Conservation (phyloP, 2,113 vertebrate species). For the Irena cyanogastra region DNA sequence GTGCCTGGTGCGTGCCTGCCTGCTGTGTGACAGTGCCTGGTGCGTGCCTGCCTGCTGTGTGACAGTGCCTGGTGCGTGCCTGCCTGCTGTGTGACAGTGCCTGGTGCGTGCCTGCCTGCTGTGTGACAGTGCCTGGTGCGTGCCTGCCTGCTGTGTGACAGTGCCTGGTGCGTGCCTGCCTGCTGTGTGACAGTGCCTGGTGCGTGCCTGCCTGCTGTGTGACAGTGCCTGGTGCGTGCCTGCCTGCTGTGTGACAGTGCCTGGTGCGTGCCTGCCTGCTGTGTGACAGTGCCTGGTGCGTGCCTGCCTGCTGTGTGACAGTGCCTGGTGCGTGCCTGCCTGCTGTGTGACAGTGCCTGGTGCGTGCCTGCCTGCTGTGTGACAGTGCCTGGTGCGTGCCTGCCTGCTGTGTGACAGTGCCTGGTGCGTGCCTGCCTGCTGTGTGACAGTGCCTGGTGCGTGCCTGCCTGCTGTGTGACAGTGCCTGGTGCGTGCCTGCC, state of each 20-base stretch:
- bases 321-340: not conserved
- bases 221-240: not conserved
- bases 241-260: not conserved
- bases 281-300: not conserved
- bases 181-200: fast-evolving
- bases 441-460: not conserved
- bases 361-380: too few relatives aligned
- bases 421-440: not conserved
- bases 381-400: too few relatives aligned
- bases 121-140: not conserved
- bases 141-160: not conserved
- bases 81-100: not conserved
- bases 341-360: too few relatives aligned
- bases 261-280: not conserved
- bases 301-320: not conserved
- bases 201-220: not conserved
- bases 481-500: not conserved
- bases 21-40: not conserved
- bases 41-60: not conserved
- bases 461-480: not conserved
- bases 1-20: not conserved
- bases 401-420: not conserved
- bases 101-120: not conserved
- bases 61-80: not conserved
- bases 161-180: fast-evolving